A percentile compares a stretch with the other conserved stretches of the same genome.
These are phyloP conservation scores for Menidia beryllina DNA, from an alignment of 2,113 vertebrate species.

Conservation along the genomic window DNA sequence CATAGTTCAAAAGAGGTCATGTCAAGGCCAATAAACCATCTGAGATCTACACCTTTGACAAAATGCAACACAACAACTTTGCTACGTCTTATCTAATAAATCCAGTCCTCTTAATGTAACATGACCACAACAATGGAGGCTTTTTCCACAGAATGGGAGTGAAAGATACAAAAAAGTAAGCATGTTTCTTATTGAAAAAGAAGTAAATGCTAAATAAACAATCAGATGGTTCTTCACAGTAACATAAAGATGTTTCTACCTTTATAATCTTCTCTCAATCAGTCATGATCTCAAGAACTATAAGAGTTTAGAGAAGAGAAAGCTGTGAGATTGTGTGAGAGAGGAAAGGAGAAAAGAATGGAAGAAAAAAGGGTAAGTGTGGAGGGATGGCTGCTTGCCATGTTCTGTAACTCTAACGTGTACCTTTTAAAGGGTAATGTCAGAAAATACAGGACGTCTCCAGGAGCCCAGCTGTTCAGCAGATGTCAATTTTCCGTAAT, in stretches of 20 bases:
- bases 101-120: not conserved
- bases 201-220: slow-evolving; percentile 2
- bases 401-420: slow-evolving; percentile 57
- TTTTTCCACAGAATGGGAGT: not conserved
- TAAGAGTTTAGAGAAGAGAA: not conserved
- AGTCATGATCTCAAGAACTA: not conserved
- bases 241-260: slow-evolving; percentile 13
- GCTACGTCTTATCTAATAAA: not conserved
- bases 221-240: not conserved
- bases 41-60: not conserved
- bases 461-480: slow-evolving; percentile 37
- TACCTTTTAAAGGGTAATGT: slow-evolving; percentile 57
- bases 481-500: slow-evolving; percentile 40
- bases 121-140: not conserved
- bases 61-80: not conserved
- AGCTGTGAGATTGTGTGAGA: not conserved
- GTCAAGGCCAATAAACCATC: slow-evolving; percentile 5
- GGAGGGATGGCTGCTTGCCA: slow-evolving; percentile 10
- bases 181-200: not conserved
- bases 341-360: slow-evolving; percentile 4
- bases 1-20: slow-evolving; percentile 29
- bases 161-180: slow-evolving; percentile 3
- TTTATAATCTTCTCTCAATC: slow-evolving; percentile 9
- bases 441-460: slow-evolving; percentile 51
- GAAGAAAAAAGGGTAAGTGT: not conserved